Evolutionary conservation across 2,888 invertebrate species (phyloP).

Genomic region (Latrodectus elegans): DNA sequence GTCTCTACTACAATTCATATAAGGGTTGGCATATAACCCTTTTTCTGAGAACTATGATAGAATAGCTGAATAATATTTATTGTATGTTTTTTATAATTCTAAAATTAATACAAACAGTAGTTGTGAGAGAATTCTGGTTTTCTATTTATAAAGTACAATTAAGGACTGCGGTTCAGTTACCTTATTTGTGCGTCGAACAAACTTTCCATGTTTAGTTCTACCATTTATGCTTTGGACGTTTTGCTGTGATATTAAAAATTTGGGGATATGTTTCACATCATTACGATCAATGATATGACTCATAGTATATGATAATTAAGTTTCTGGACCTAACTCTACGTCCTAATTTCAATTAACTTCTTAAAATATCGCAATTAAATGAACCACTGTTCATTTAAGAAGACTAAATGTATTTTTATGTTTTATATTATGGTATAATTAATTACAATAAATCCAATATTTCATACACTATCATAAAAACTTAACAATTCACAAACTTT

Average conservation of each 20-base stretch:
- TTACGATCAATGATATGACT: conserved; percentile 68
- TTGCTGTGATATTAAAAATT: conserved; percentile 67
- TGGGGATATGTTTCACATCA: conserved; percentile 68
- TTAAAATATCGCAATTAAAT: conserved; percentile 50
- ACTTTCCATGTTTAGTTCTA: conserved; percentile 50
- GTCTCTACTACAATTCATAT: no score
- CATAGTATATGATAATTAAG: conserved; percentile 59
- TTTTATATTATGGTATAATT: conserved; percentile 47
- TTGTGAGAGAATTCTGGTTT: not conserved
- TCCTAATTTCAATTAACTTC: conserved; percentile 59
- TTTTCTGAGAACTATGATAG: no score
- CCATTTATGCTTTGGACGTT: conserved; percentile 64
- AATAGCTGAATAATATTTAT: not conserved
- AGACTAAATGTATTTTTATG: conserved; percentile 54
- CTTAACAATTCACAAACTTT: conserved; percentile 43
- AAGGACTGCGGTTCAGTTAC: conserved; percentile 47
- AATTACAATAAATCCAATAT: conserved; percentile 45
- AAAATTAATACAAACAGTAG: not conserved
- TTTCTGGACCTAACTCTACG: conserved; percentile 52
- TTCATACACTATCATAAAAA: conserved; percentile 60
- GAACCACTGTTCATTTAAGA: conserved; percentile 22
- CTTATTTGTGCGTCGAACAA: conserved; percentile 65
- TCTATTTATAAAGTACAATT: conserved; percentile 5
- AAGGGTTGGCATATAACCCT: no score
- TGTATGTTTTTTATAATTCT: not conserved